These are phyloP conservation scores for Adelges cooleyi DNA, from an alignment of 1,140 invertebrate genomes.

Conservation along the genomic window DNA sequence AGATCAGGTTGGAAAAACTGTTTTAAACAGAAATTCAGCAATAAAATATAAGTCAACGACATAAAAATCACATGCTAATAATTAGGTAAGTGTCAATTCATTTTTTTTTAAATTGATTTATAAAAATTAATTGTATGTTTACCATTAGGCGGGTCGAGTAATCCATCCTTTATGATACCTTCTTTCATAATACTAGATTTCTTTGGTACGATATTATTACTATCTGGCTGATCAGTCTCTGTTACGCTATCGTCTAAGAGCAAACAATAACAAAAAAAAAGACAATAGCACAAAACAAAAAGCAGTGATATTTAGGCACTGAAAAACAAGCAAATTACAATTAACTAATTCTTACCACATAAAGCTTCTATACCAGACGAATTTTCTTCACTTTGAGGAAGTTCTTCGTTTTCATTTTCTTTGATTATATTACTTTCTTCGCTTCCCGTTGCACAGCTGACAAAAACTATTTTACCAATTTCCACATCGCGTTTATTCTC, in stretches of 20 bases:
- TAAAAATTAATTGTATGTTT: too few relatives aligned
- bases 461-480: constrained; percentile 37
- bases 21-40: too few relatives aligned
- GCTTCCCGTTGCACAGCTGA: constrained; percentile 37
- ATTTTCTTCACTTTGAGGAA: not conserved
- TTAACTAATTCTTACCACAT: not conserved
- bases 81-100: too few relatives aligned
- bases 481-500: not conserved
- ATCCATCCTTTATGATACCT: constrained; percentile 44
- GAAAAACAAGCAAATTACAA: not conserved
- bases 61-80: too few relatives aligned
- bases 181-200: constrained; percentile 36
- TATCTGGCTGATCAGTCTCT: not conserved
- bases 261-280: too few relatives aligned
- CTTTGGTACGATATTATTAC: constrained; percentile 27
- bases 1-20: too few relatives aligned
- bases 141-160: constrained; percentile 38
- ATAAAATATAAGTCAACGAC: too few relatives aligned
- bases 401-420: not conserved
- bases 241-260: constrained; percentile 18
- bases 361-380: not conserved
- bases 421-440: constrained; percentile 31
- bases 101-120: too few relatives aligned
- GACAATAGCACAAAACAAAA: constrained; percentile 27
- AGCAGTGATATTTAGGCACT: constrained; percentile 8